phyloP scores from a whole-genome alignment of 2,888 invertebrate genomes.

The Ryuthela nishihirai region DNA sequence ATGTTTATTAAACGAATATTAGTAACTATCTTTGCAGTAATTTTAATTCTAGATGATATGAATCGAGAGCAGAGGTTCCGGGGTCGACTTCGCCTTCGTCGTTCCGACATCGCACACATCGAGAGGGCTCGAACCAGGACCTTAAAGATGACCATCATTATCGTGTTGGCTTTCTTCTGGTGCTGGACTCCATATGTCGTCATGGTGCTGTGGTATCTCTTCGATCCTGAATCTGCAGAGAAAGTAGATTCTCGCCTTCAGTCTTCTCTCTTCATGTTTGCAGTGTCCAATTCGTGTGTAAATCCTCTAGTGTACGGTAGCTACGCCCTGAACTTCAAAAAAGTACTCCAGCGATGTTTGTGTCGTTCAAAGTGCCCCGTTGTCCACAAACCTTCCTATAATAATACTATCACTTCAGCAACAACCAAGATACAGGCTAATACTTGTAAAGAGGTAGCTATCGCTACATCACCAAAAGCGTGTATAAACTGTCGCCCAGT shows the following conservation, averaged over 20 bases:
- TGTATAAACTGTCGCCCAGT: no score
- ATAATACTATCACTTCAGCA: no score
- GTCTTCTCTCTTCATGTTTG: conserved; percentile 64
- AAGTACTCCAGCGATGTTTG: no score
- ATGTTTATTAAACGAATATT: no score
- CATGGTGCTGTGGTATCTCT: conserved; percentile 68
- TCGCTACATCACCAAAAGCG: no score
- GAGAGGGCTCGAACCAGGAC: conserved; percentile 67
- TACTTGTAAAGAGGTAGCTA: no score
- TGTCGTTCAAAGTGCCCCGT: no score
- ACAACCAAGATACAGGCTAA: no score
- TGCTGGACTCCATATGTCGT: conserved; percentile 76
- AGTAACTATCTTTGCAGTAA: no score
- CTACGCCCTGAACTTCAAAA: conserved; percentile 54
- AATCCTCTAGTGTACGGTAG: conserved; percentile 74
- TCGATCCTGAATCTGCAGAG: conserved; percentile 63
- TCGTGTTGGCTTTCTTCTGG: conserved; percentile 68
- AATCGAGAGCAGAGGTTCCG: conserved; percentile 25
- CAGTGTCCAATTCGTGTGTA: conserved; percentile 74
- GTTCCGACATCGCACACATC: conserved; percentile 66
- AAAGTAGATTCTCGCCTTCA: conserved; percentile 56
- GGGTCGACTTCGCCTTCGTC: conserved; percentile 59
- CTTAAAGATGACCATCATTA: conserved; percentile 70
- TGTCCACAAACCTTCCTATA: no score
- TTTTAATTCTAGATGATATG: conserved; percentile 3